These are phyloP conservation scores for Platygyra sinensis DNA, from an alignment of 64 coral and sea anemone species.

Conservation along the genomic window DNA sequence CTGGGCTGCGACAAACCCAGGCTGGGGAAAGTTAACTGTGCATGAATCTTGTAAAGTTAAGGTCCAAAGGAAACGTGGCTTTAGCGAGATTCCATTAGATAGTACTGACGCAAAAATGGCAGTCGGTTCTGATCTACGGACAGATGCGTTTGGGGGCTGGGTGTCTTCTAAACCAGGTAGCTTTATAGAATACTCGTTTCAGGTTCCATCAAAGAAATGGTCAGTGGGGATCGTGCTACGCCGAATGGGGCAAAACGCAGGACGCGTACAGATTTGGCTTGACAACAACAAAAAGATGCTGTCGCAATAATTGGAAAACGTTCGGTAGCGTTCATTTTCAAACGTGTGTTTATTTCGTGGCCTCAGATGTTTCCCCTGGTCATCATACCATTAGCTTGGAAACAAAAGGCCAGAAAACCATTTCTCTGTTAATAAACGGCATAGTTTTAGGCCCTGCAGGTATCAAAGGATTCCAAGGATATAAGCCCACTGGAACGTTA, in stretches of 20 bases:
- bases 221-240: slow-evolving; percentile 20
- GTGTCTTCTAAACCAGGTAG: not conserved
- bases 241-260: not conserved
- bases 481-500: slow-evolving; percentile 6
- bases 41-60: slow-evolving; percentile 13
- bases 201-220: not conserved
- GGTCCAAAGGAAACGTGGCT: not conserved
- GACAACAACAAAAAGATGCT: slow-evolving; percentile 1
- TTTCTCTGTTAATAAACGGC: not conserved
- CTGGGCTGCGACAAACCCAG: slow-evolving; percentile 20
- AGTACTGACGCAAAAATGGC: not conserved
- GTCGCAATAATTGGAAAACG: not conserved
- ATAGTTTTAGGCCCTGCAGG: slow-evolving; percentile 9
- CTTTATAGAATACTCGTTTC: not conserved
- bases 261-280: slow-evolving; percentile 19
- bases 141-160: slow-evolving; percentile 46
- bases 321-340: not conserved
- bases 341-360: slow-evolving; percentile 13
- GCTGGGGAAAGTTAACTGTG: not conserved
- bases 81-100: not conserved
- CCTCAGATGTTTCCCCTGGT: slow-evolving; percentile 3
- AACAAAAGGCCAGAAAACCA: slow-evolving; percentile 9
- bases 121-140: not conserved
- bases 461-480: slow-evolving; percentile 3
- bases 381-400: slow-evolving; percentile 6